A percentile compares a stretch with the other conserved stretches of the same genome.
Conservation (phyloP, 2,113 vertebrate species). For the Calyptomena viridis region DNA sequence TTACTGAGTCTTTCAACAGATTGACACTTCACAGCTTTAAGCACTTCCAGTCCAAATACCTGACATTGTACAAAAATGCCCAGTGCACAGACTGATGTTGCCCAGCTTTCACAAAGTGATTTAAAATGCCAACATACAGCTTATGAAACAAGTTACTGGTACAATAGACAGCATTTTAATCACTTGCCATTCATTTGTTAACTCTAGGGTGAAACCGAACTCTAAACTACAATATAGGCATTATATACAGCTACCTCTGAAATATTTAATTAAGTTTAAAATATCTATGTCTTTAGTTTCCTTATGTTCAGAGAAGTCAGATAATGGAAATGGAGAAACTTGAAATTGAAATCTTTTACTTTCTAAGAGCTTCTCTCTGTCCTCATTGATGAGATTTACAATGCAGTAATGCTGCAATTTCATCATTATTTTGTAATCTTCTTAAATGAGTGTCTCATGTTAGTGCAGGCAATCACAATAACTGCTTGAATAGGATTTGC, state of each 20-base stretch:
- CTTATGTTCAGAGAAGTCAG: neutral
- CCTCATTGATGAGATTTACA: conserved; percentile 24
- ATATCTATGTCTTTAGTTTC: neutral
- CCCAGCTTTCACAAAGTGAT: neutral
- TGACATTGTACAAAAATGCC: neutral
- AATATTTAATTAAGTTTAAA: conserved; percentile 6
- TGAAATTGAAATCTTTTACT: neutral
- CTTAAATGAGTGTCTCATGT: conserved; percentile 54
- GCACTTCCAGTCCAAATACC: neutral
- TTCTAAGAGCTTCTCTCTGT: conserved; percentile 1
- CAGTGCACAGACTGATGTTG: neutral
- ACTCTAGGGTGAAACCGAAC: neutral
- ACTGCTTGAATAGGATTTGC: conserved; percentile 44
- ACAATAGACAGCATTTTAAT: neutral
- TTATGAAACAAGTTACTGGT: neutral
- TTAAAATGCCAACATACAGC: neutral
- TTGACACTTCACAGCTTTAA: neutral
- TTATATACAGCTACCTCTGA: neutral
- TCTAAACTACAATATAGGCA: neutral
- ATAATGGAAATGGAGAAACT: neutral
- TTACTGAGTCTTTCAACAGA: neutral
- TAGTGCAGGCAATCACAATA: conserved; percentile 49
- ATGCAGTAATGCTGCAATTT: conserved; percentile 46
- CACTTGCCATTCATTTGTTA: neutral
- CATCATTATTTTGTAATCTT: conserved; percentile 68